phyloP scores from a whole-genome alignment of 2,888 invertebrate species.

The Eilema griseolum region DNA sequence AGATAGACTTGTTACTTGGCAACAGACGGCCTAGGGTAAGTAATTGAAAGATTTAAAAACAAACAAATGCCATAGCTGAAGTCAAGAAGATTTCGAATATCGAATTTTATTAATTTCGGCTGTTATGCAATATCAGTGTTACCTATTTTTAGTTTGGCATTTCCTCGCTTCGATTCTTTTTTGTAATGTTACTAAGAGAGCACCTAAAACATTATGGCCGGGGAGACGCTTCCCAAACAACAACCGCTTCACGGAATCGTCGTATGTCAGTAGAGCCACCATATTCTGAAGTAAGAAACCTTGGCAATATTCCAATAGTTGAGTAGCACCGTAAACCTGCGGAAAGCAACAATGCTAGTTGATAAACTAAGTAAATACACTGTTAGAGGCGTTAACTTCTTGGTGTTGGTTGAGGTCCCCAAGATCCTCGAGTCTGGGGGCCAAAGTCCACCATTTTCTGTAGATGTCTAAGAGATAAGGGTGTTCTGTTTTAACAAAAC shows the following conservation, averaged over 20 bases:
- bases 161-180: slow-evolving; percentile 91
- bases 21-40: no score
- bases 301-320: slow-evolving; percentile 95
- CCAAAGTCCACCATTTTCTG: no score
- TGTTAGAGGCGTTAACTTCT: no score
- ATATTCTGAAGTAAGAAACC: slow-evolving; percentile 96
- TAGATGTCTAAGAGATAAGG: no score
- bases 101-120: not conserved
- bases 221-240: slow-evolving; percentile 96
- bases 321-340: slow-evolving; percentile 95
- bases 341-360: slow-evolving; percentile 40
- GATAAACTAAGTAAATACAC: not conserved
- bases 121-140: slow-evolving; percentile 52
- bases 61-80: not conserved
- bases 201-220: slow-evolving; percentile 95
- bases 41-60: not conserved
- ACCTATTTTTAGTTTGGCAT: slow-evolving; percentile 77
- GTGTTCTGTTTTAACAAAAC: no score
- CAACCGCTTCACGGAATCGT: slow-evolving; percentile 95
- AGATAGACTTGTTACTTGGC: not conserved
- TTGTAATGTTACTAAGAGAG: slow-evolving; percentile 92
- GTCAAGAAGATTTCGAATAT: not conserved
- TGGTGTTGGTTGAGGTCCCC: no score
- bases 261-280: slow-evolving; percentile 97
- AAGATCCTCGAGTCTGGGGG: no score